Evolutionary conservation across 2,888 invertebrate genomes (phyloP), one percentile per base, ranked within the genome.

Genomic region (Spatulosminthurus flaviceps): DNA sequence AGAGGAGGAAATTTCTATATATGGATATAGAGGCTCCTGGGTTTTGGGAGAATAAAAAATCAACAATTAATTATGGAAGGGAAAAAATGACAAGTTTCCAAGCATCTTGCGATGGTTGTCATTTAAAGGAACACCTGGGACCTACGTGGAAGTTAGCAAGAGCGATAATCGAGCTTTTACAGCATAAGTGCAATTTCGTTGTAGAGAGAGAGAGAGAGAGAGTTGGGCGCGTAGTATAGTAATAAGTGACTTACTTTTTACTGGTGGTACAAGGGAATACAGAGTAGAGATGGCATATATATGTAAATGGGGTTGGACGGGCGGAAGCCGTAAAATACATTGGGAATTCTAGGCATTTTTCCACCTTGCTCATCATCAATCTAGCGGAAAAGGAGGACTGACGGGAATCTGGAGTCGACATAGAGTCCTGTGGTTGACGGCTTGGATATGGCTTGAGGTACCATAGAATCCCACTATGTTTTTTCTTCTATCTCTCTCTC

Each of bases 41-140:
- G n/a, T n/a, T n/a, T 34, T 34, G 34, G 51, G 2, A 51, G 16
- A 51, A 51, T 51, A 51, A 51, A 51, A 51, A 51, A 51, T 51
- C 51, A 51, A 51, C 51, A 51, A 51, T 51, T 51, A 51, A 51
- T 51, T 51, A 51, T 51, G 51, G 34, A 51, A 4, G 16, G 51
- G 51, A 51, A 51, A 51, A 51, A 51, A 51, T 51, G 51, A 51
- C 51, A 51, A 19, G 51, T 51, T 51, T 51, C 51, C 16, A 7
- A 9, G 9, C 41, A 51, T 51, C 51, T 9, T 19, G 51, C 51
- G n/a, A 51, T 51, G 51, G 51, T 51, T 51, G 51, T 51, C 51
- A 51, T 51, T 51, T 51, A 51, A 51, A 51, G 16, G 51, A 51
- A n/a, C 51, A 51, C 51, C 51, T 51, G 51, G 51, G 51, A 51